Percentiles rank a stretch among this genome's conserved stretches.
phyloP scores from a whole-genome alignment of 2,113 vertebrate genomes.

The Vidua chalybeata region DNA sequence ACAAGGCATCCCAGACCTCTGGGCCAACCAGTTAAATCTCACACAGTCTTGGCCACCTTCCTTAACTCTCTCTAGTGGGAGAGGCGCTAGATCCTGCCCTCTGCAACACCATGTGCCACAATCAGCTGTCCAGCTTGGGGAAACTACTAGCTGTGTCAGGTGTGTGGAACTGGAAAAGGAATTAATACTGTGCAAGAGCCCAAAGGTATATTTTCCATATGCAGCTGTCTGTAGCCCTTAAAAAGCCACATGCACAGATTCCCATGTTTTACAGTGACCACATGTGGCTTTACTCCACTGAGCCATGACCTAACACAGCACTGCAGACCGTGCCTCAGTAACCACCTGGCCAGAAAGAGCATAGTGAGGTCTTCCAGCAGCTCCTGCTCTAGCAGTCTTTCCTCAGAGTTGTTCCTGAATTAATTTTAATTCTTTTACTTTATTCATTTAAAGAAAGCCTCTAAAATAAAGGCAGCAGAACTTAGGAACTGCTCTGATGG shows the following conservation, averaged over 20 bases:
- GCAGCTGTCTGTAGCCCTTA: neutral
- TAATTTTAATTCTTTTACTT: neutral
- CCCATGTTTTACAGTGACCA: neutral
- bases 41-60: accelerated
- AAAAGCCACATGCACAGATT: neutral
- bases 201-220: neutral
- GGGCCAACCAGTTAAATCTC: neutral
- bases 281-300: accelerated
- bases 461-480: neutral
- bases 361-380: neutral
- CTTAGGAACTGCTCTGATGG: neutral
- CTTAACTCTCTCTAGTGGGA: neutral
- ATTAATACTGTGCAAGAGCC: neutral
- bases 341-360: neutral
- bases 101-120: neutral
- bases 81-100: neutral
- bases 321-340: neutral
- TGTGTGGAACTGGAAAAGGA: neutral
- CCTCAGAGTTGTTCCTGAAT: neutral
- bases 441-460: neutral
- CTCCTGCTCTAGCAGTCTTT: neutral
- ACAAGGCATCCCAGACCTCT: neutral
- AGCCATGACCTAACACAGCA: neutral
- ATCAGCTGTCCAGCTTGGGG: neutral
- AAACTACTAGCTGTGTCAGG: neutral